Base-by-base conservation (phyloP, 1,140 invertebrate species). In the Ptiloglossa arizonensis region DNA sequence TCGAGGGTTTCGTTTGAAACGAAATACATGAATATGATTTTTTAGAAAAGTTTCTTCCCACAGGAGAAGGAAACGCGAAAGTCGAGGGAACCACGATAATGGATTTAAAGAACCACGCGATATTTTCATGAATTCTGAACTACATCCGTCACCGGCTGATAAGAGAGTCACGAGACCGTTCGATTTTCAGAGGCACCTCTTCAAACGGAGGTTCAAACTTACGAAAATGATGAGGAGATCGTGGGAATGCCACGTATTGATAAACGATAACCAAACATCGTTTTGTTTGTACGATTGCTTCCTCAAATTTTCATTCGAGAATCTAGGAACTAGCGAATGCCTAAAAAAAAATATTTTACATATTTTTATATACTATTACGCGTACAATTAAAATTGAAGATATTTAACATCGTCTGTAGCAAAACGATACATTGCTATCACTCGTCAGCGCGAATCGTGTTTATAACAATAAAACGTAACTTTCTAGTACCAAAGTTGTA, bases 1-100 rank as follows among this genome's bases (percentile, higher is more conserved):
- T 57, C 13, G 8, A 32, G 48, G 13, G 27, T 22, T 56, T 11
- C 29, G 19, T 8, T 6, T 5, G 2, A 19, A 19, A 50, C 19
- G 46, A n/a, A 50, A 50, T 17, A 11, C 24, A 38, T 77, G 71
- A 71, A 71, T 71, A n/a, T 44, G 46, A 71, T 52, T 52, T 70
- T 19, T 52, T 22, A 32, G n/a, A 74, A 19, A 57, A 32, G 56
- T 57, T 57, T 57, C 56, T 48, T 64, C 8, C 3, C 5, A 64
- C 13, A 24, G n/a, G 41, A n/a, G 44, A 48, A 66, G 13, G 22
- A 29, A 66, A 17, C 17, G 32, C 27, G 63, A 32, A 22, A 17
- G 9, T 29, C 24, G 13, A n/a, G 4, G 22, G 52, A 19, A 27
- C 24, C 59, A 19, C n/a, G 59, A n/a, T 62, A 62, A 62, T 62